These are phyloP conservation scores for Phrynocephalus vlangalii DNA, from an alignment of 2,797 vertebrate genomes.

Conservation along the genomic window DNA sequence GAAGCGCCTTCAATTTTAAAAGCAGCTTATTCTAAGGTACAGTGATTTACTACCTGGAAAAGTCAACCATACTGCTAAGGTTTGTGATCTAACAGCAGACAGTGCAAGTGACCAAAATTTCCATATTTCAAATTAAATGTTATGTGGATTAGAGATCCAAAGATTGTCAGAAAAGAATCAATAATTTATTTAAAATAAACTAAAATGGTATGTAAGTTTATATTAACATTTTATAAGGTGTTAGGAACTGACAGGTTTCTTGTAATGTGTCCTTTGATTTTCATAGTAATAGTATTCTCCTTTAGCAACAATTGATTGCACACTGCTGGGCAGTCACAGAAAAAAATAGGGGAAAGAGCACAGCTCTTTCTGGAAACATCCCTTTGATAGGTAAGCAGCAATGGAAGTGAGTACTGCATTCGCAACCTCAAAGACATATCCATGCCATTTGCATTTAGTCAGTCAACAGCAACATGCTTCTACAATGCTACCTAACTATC, in stretches of 20 bases:
- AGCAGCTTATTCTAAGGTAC: slow-evolving; percentile 6
- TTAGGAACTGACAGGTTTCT: neutral
- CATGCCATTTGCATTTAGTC: neutral
- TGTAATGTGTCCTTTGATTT: neutral
- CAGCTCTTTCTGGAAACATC: neutral
- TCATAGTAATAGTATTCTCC: neutral
- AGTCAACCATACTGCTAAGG: neutral
- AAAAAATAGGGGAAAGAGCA: neutral
- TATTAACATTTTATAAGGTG: neutral
- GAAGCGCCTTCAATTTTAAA: slow-evolving; percentile 39
- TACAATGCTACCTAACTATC: neutral
- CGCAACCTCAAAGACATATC: neutral
- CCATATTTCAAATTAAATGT: neutral
- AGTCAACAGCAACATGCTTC: neutral
- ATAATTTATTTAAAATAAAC: neutral
- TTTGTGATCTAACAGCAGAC: neutral
- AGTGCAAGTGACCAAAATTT: neutral
- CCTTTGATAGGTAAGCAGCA: neutral
- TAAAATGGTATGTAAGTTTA: neutral
- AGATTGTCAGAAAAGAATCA: neutral
- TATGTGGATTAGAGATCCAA: neutral
- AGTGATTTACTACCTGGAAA: neutral
- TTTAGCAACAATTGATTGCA: neutral
- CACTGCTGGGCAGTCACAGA: neutral
- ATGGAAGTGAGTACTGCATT: neutral